Evolutionary conservation across 2,888 invertebrate species (phyloP).

Genomic region (Papilio demoleus): DNA sequence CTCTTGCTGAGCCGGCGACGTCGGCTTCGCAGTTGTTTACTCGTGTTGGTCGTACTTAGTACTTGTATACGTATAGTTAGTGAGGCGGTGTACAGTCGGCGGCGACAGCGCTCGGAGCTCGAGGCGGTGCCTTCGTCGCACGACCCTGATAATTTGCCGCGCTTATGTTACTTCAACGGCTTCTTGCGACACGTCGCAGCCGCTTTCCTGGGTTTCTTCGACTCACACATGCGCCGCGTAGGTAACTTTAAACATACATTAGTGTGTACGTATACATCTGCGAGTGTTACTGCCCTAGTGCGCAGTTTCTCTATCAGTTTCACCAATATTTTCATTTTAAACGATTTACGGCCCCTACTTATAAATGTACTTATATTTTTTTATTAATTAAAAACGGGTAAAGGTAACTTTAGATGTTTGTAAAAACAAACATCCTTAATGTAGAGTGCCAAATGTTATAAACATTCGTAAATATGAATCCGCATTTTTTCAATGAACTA

Average conservation of each 20-base stretch:
- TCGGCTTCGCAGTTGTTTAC: constrained; percentile 63
- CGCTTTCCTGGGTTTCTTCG: constrained; percentile 72
- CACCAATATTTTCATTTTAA: constrained; percentile 26
- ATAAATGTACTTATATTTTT: background rate
- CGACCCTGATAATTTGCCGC: constrained; percentile 82
- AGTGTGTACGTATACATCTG: constrained; percentile 28
- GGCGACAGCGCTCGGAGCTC: constrained; percentile 59
- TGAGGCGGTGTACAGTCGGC: constrained; percentile 59
- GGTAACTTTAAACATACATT: constrained; percentile 38
- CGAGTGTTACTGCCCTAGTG: constrained; percentile 31
- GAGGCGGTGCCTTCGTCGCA: constrained; percentile 69
- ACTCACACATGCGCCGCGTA: constrained; percentile 53
- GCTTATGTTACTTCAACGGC: constrained; percentile 82
- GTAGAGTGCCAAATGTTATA: background rate
- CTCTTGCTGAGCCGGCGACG: constrained; percentile 57
- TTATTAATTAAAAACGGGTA: background rate
- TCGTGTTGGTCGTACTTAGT: constrained; percentile 55
- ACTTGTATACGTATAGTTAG: constrained; percentile 52
- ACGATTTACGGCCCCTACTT: constrained; percentile 14
- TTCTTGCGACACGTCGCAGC: constrained; percentile 76
- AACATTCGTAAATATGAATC: background rate
- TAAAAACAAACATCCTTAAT: background rate
- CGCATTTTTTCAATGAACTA: background rate
- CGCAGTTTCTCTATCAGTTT: constrained; percentile 36
- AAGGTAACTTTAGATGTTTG: background rate